These are phyloP conservation scores for Meteorus sp. DNA, from an alignment of 1,140 invertebrate genomes.

Conservation along the genomic window DNA sequence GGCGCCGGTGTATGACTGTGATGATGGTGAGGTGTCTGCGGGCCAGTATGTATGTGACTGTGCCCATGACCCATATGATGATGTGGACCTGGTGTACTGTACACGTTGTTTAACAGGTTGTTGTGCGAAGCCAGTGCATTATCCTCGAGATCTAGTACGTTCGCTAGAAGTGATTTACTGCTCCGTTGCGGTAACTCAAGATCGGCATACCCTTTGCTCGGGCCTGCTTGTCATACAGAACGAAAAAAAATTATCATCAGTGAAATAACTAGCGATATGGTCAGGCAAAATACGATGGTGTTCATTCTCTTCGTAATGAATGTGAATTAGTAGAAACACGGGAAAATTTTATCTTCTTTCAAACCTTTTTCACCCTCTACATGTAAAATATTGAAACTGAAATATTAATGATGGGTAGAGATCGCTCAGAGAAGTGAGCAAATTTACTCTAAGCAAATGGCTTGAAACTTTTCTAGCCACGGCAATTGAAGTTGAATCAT, in stretches of 20 bases:
- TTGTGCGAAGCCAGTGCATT: slow-evolving; percentile 57
- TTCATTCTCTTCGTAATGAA: too few species aligned
- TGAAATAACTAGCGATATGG: not conserved
- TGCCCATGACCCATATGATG: slow-evolving; percentile 54
- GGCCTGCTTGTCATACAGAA: slow-evolving; percentile 42
- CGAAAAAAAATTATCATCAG: not conserved
- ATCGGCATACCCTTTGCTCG: slow-evolving; percentile 67
- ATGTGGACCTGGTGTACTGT: slow-evolving; percentile 55
- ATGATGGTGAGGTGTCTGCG: slow-evolving; percentile 52
- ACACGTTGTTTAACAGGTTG: slow-evolving; percentile 56
- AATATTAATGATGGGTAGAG: slow-evolving; percentile 5
- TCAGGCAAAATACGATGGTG: slow-evolving; percentile 6
- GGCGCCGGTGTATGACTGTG: slow-evolving; percentile 46
- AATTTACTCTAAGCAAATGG: slow-evolving; percentile 11
- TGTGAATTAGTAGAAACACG: too few species aligned
- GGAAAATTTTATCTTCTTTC: too few species aligned
- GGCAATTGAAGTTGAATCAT: slow-evolving; percentile 18
- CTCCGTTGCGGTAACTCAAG: slow-evolving; percentile 72
- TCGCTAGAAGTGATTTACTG: slow-evolving; percentile 88
- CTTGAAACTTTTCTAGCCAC: slow-evolving; percentile 5
- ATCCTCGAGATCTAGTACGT: slow-evolving; percentile 93
- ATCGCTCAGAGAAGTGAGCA: slow-evolving; percentile 13
- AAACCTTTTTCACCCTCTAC: not conserved
- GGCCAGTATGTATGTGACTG: slow-evolving; percentile 48
- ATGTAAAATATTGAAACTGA: not conserved